Evolutionary conservation across 1,140 invertebrate genomes (phyloP).

Genomic region (Drosophila sechellia): DNA sequence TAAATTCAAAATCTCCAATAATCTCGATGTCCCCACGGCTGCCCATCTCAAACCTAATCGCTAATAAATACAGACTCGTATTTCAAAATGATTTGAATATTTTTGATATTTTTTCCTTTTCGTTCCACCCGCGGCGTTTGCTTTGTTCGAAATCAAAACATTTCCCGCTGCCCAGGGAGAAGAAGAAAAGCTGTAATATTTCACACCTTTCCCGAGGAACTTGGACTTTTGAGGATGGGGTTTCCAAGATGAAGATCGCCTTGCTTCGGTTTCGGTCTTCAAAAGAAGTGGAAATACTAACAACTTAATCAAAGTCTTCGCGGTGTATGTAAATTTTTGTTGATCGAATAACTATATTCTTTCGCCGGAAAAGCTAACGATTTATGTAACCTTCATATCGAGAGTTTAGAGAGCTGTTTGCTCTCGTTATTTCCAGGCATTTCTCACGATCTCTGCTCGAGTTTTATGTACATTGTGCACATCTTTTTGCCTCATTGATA

Average conservation of each 20-base stretch:
- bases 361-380: slow-evolving; percentile 16
- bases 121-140: slow-evolving; percentile 64
- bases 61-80: slow-evolving; percentile 81
- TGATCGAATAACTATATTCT: slow-evolving; percentile 25
- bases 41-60: slow-evolving; percentile 55
- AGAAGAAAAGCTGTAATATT: slow-evolving; percentile 44
- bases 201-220: slow-evolving; percentile 32
- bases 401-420: slow-evolving; percentile 13
- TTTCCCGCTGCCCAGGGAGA: slow-evolving; percentile 47
- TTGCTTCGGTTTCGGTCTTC: not conserved
- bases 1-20: slow-evolving; percentile 65
- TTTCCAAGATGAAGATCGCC: slow-evolving; percentile 1
- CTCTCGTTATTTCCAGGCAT: slow-evolving; percentile 11
- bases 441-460: slow-evolving; percentile 57
- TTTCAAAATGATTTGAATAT: slow-evolving; percentile 80
- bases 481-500: slow-evolving; percentile 52
- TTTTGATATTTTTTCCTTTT: slow-evolving; percentile 31
- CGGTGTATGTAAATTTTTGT: slow-evolving; percentile 7
- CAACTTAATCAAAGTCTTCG: slow-evolving; percentile 9
- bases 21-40: slow-evolving; percentile 20
- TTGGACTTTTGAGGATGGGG: slow-evolving; percentile 12
- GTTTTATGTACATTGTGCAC: slow-evolving; percentile 41
- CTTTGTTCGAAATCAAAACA: slow-evolving; percentile 81
- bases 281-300: not conserved
- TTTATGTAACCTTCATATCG: slow-evolving; percentile 51